phyloP scores from a whole-genome alignment of 2,888 invertebrate genomes.

The Athripsodes cinereus region DNA sequence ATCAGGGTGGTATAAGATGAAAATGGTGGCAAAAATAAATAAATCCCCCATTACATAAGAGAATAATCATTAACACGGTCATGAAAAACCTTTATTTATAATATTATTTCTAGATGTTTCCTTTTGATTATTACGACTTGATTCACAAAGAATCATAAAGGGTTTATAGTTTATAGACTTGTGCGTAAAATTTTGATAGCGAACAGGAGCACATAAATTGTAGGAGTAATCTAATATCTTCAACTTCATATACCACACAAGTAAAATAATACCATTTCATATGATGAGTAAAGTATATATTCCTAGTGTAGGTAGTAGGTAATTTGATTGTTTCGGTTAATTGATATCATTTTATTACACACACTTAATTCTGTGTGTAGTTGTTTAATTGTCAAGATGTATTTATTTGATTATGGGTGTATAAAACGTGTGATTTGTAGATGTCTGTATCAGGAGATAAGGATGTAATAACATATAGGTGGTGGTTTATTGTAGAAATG shows the following conservation, averaged over 20 bases:
- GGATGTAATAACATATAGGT: too few relatives aligned
- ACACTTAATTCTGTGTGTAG: neutral
- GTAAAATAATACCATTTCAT: too few relatives aligned
- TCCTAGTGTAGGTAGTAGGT: too few relatives aligned
- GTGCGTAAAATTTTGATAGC: conserved; percentile 10
- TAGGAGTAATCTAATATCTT: conserved; percentile 6
- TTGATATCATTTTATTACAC: too few relatives aligned
- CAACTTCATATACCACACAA: neutral
- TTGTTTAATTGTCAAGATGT: conserved; percentile 1
- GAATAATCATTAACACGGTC: conserved; percentile 20
- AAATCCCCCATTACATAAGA: conserved; percentile 13
- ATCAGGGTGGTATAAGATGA: conserved; percentile 13
- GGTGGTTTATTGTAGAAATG: too few relatives aligned
- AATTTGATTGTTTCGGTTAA: conserved; percentile 6
- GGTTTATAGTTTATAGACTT: conserved; percentile 17
- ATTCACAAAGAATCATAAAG: conserved; percentile 24
- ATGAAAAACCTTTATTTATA: conserved; percentile 15
- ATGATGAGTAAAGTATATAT: too few relatives aligned
- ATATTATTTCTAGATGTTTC: conserved; percentile 1
- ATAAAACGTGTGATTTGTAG: too few relatives aligned
- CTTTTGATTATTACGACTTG: conserved; percentile 19
- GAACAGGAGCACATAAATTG: conserved; percentile 17
- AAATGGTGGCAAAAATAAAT: conserved; percentile 2
- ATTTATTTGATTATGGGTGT: too few relatives aligned
- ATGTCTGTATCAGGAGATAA: too few relatives aligned